These are phyloP conservation scores for Amblyornis subalaris DNA, from an alignment of 2,113 vertebrate species.

Conservation along the genomic window DNA sequence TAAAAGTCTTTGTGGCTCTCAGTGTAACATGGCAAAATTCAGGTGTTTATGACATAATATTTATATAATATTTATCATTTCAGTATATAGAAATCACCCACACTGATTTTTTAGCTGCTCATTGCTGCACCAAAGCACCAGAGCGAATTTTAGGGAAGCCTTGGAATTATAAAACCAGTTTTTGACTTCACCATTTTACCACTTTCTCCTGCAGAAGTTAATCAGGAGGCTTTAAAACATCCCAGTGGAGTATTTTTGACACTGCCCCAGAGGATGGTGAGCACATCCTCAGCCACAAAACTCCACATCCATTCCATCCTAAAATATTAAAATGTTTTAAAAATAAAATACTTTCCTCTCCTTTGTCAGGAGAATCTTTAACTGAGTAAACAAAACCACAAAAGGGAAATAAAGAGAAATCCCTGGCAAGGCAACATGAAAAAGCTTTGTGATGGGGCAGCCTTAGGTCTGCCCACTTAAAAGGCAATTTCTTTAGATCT, in stretches of 20 bases:
- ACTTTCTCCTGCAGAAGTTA: neutral
- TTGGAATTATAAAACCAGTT: neutral
- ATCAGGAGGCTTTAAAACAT: neutral
- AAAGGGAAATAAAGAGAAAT: constrained; percentile 20
- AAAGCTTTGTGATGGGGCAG: constrained; percentile 6
- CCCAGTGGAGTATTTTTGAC: neutral
- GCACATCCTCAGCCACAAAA: neutral
- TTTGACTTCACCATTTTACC: neutral
- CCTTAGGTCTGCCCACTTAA: constrained; percentile 25
- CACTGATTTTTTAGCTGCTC: neutral
- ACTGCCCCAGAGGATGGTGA: neutral
- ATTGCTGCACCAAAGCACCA: neutral
- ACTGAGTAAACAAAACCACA: neutral
- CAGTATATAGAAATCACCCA: neutral
- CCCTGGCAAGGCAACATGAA: neutral
- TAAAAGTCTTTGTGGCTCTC: neutral
- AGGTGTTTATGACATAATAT: neutral
- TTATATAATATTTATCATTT: neutral
- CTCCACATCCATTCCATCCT: too few species aligned
- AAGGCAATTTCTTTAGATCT: constrained; percentile 4
- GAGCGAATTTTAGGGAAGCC: neutral
- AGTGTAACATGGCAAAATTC: neutral
- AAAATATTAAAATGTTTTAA: neutral
- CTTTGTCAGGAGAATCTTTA: constrained; percentile 39
- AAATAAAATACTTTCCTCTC: neutral